Conservation (phyloP, 2,888 invertebrate genomes). For the Oithona nana region DNA sequence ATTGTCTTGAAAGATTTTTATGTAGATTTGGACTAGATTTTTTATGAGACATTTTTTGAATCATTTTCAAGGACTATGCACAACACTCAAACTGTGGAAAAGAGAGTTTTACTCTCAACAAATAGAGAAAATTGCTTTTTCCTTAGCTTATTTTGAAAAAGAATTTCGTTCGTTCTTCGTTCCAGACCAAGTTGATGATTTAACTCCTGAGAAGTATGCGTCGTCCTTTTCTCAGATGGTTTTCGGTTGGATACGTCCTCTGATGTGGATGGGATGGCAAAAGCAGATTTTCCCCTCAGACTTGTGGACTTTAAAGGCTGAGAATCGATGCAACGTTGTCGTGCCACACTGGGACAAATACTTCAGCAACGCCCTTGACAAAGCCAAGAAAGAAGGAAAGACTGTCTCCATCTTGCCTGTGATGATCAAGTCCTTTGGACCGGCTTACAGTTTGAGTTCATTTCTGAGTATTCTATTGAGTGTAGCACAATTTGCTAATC, state of each 20-base stretch:
- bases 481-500: conserved; percentile 3
- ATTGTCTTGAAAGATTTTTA: too few relatives aligned
- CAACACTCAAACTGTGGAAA: too few relatives aligned
- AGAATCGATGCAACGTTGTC: background rate
- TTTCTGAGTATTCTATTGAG: background rate
- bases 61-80: too few relatives aligned
- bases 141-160: too few relatives aligned
- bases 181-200: background rate
- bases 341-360: conserved; percentile 7
- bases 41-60: too few relatives aligned
- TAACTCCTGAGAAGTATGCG: conserved; percentile 55
- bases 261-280: conserved; percentile 65
- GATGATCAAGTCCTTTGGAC: conserved; percentile 1
- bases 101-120: too few relatives aligned
- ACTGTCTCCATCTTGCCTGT: background rate
- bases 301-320: background rate
- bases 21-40: too few relatives aligned
- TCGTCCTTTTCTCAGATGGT: conserved; percentile 69
- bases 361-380: background rate
- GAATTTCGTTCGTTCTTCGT: background rate
- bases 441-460: background rate
- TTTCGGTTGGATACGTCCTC: conserved; percentile 75
- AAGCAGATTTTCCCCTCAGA: conserved; percentile 26
- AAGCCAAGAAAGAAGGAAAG: background rate
- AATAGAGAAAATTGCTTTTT: too few relatives aligned